A percentile compares a stretch with the other conserved stretches of the same genome.
Evolutionary conservation across 1,140 invertebrate species (phyloP).

Genomic region (Drosophila quadrilineata): DNA sequence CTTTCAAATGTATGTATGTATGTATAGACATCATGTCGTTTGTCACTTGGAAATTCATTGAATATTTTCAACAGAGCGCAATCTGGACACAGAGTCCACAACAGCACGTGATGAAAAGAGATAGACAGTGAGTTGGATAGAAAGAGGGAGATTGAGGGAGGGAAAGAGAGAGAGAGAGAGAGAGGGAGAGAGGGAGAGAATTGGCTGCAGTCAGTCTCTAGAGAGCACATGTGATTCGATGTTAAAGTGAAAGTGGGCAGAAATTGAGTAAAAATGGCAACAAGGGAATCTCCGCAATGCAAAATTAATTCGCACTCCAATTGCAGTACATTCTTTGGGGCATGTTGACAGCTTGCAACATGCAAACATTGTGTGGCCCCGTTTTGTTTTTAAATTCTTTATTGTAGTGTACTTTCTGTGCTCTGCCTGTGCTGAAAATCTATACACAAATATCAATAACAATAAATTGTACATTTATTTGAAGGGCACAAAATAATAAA

Average conservation of each 20-base stretch:
- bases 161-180: not conserved
- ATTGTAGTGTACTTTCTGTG: slow-evolving; percentile 37
- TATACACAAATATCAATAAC: slow-evolving; percentile 75
- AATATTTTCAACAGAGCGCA: slow-evolving; percentile 52
- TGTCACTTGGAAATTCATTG: slow-evolving; percentile 74
- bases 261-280: not conserved
- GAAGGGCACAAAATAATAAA: slow-evolving; percentile 41
- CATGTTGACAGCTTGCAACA: slow-evolving; percentile 51
- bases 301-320: slow-evolving; percentile 52
- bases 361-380: slow-evolving; percentile 39
- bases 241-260: slow-evolving; percentile 36
- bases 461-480: slow-evolving; percentile 75
- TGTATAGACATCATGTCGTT: slow-evolving; percentile 64
- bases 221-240: slow-evolving; percentile 43
- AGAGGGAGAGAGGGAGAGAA: slow-evolving; percentile 38
- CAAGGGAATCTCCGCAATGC: slow-evolving; percentile 21
- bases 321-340: slow-evolving; percentile 42
- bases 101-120: too few relatives aligned
- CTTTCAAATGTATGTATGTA: not conserved
- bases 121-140: too few relatives aligned
- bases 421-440: slow-evolving; percentile 20
- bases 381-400: slow-evolving; percentile 59
- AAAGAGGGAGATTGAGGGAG: too few relatives aligned
- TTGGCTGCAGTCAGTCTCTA: slow-evolving; percentile 66
- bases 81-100: too few relatives aligned